A percentile compares a stretch with the other conserved stretches of the same genome.
These are phyloP conservation scores for Falcunculus frontatus DNA, from an alignment of 2,113 vertebrate species.

Conservation along the genomic window DNA sequence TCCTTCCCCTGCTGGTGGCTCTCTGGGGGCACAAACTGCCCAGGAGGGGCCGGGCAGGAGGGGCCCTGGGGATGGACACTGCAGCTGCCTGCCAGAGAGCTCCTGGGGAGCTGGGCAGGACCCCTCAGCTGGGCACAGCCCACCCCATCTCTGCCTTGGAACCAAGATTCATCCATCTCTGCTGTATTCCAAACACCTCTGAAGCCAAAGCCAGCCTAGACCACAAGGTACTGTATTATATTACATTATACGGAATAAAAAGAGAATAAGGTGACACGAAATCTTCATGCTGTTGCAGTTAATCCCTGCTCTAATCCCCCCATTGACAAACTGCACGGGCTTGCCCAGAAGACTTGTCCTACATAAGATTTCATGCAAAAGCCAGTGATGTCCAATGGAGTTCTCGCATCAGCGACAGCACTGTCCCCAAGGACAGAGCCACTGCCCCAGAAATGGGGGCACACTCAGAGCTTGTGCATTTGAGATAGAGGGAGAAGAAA, in stretches of 20 bases:
- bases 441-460: neutral
- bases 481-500: neutral
- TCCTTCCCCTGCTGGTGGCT: neutral
- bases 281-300: fast-evolving
- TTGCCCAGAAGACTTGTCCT: neutral
- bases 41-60: neutral
- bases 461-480: neutral
- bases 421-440: neutral
- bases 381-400: neutral
- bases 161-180: neutral
- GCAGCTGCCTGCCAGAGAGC: neutral
- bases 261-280: neutral
- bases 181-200: neutral
- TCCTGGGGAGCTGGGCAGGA: neutral
- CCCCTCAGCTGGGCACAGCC: neutral
- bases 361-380: neutral
- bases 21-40: neutral
- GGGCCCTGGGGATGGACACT: neutral
- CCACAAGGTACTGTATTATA: too few species aligned
- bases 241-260: neutral
- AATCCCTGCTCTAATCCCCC: neutral
- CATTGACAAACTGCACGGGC: neutral
- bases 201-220: neutral
- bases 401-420: neutral
- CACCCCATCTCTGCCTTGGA: neutral